phyloP scores from a whole-genome alignment of 2,113 vertebrate species.

The Heterochromis multidens region DNA sequence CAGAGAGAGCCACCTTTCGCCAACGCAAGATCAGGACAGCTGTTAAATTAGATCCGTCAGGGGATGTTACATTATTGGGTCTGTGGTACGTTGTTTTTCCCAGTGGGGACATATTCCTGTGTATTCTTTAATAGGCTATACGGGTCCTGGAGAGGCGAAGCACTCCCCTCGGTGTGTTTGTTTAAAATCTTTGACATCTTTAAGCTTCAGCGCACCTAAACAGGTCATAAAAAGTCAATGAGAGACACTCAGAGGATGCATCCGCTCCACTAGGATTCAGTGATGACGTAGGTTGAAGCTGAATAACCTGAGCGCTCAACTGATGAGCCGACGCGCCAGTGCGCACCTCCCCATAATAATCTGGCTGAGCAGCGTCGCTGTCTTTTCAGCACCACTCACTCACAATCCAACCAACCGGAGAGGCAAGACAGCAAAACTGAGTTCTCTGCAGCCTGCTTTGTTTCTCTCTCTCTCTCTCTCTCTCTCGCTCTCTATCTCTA shows the following conservation, averaged over 20 bases:
- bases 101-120: background rate
- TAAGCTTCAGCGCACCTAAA: background rate
- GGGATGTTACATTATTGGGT: background rate
- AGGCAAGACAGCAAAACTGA: conserved; percentile 17
- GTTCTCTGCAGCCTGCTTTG: conserved; percentile 6
- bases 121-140: background rate
- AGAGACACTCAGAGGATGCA: background rate
- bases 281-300: conserved; percentile 66
- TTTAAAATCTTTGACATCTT: background rate
- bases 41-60: background rate
- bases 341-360: conserved; percentile 70
- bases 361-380: conserved; percentile 56
- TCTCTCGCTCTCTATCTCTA: background rate
- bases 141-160: background rate
- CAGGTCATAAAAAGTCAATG: conserved; percentile 3
- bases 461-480: background rate
- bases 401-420: conserved; percentile 40
- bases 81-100: background rate
- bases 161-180: background rate
- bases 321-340: conserved; percentile 63
- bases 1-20: background rate
- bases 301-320: conserved; percentile 57
- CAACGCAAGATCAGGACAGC: background rate
- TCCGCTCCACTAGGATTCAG: conserved; percentile 20
- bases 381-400: conserved; percentile 68